Conservation (phyloP, 2,888 invertebrate species). For the Sepioteuthis lessoniana region DNA sequence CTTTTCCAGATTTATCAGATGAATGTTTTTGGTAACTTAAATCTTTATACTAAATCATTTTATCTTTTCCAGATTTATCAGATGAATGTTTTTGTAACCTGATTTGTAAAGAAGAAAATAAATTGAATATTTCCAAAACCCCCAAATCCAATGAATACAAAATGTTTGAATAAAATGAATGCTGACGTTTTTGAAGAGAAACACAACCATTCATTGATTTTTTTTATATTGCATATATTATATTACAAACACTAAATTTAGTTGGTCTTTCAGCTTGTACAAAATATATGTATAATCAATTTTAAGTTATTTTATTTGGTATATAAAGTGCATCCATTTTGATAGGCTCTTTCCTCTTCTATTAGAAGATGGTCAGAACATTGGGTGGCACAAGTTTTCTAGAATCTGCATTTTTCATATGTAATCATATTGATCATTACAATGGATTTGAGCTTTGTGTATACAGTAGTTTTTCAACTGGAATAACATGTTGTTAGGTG, state of each 20-base stretch:
- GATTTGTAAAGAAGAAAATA: no score
- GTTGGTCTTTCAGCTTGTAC: background rate
- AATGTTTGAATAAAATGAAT: background rate
- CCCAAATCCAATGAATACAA: background rate
- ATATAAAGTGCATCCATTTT: background rate
- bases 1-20: no score
- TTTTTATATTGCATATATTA: background rate
- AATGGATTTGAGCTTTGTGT: background rate
- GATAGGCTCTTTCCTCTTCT: background rate
- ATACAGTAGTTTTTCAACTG: background rate
- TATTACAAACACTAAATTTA: background rate
- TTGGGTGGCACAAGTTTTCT: background rate
- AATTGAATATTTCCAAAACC: background rate
- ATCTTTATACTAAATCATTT: no score
- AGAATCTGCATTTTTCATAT: background rate
- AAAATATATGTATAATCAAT: constrained; percentile 20
- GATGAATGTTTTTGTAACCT: no score
- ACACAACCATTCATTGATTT: constrained; percentile 43
- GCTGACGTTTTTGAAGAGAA: background rate
- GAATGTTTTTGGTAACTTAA: no score
- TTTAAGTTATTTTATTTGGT: constrained; percentile 12
- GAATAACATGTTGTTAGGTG: background rate
- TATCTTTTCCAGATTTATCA: no score
- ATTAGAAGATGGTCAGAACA: background rate
- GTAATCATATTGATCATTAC: background rate